phyloP scores from a whole-genome alignment of 2,113 vertebrate species.

The Spea bombifrons region DNA sequence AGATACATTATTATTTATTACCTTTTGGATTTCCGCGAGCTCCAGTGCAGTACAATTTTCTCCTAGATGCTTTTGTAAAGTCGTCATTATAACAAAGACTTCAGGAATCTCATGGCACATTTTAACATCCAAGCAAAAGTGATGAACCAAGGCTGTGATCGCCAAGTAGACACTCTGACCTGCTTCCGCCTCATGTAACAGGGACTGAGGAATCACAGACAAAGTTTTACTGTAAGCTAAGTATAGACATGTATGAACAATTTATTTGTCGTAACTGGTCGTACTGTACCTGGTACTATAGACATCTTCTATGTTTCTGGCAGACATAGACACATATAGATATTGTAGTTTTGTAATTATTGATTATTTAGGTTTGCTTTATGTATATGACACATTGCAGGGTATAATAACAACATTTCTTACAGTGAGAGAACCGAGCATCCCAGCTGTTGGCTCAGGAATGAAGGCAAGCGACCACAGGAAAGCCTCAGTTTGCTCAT shows the following conservation, averaged over 20 bases:
- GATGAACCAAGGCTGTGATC: conserved; percentile 70
- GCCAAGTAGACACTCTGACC: conserved; percentile 66
- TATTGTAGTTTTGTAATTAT: no score
- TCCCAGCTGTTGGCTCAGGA: conserved; percentile 67
- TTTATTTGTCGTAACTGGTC: no score
- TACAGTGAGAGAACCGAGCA: conserved; percentile 72
- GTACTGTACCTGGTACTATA: no score
- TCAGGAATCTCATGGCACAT: conserved; percentile 64
- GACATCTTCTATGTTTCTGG: no score
- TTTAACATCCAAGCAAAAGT: conserved; percentile 64
- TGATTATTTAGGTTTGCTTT: no score
- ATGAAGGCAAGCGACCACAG: conserved; percentile 74
- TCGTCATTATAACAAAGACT: conserved; percentile 65
- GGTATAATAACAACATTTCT: conserved; percentile 42
- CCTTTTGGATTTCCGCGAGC: conserved; percentile 53
- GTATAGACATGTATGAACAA: no score
- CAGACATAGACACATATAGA: no score
- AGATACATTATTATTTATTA: conserved; percentile 35
- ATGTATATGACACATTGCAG: no score
- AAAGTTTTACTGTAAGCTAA: no score
- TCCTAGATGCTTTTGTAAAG: conserved; percentile 62
- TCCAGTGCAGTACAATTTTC: conserved; percentile 57
- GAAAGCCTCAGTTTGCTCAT: conserved; percentile 62
- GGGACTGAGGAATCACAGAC: conserved; percentile 56
- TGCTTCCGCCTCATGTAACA: conserved; percentile 63